phyloP scores from a whole-genome alignment of 2,113 vertebrate genomes.

The Poecilia latipinna region DNA sequence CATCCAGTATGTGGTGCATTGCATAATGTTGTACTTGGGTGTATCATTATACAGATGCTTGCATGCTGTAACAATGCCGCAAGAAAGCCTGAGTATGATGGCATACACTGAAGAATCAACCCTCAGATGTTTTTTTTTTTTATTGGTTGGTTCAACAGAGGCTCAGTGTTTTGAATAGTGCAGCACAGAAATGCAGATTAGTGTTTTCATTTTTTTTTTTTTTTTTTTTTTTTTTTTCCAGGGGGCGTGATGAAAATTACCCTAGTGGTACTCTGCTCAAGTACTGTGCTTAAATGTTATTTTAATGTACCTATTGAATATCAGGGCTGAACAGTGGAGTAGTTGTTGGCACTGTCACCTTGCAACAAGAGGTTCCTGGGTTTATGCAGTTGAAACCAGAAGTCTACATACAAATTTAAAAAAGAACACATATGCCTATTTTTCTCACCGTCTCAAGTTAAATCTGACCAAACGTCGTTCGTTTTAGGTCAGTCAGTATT shows the following conservation, averaged over 20 bases:
- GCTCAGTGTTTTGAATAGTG: conserved; percentile 15
- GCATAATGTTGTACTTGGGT: conserved; percentile 48
- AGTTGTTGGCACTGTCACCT: no score
- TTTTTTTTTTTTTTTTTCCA: no score
- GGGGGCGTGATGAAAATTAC: background rate
- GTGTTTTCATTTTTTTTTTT: no score
- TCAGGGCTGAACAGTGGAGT: no score
- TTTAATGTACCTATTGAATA: background rate
- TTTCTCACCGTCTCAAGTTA: no score
- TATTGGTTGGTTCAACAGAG: conserved; percentile 15
- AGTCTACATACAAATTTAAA: no score
- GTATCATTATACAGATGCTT: conserved; percentile 55
- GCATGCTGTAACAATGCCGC: conserved; percentile 54
- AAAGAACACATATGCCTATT: no score
- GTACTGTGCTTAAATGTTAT: background rate
- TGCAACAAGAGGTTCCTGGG: no score
- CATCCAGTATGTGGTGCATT: conserved; percentile 18
- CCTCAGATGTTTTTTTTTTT: conserved; percentile 24
- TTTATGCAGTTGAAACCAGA: no score
- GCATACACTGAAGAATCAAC: conserved; percentile 11
- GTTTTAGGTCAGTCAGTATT: no score
- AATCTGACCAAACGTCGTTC: no score
- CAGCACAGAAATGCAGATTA: conserved; percentile 10
- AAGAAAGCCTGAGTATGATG: conserved; percentile 48
- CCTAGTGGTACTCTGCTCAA: background rate